A percentile compares a stretch with the other conserved stretches of the same genome.
Evolutionary conservation across 2,888 invertebrate genomes (phyloP).

Genomic region (Apeira syringaria): DNA sequence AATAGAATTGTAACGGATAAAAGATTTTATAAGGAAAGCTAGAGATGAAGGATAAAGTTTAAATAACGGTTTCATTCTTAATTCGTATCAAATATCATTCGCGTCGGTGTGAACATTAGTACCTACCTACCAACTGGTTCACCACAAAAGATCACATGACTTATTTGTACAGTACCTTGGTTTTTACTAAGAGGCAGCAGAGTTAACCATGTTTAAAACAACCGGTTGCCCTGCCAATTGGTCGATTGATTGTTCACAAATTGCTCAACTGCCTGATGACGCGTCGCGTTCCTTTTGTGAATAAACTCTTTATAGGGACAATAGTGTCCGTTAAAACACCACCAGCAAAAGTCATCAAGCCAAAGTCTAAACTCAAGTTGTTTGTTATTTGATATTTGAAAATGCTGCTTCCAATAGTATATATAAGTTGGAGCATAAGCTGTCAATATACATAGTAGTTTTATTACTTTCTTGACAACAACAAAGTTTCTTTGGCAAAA

Average conservation of each 20-base stretch:
- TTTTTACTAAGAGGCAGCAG: conserved; percentile 12
- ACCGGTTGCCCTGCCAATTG: conserved; percentile 10
- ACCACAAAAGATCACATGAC: conserved; percentile 42
- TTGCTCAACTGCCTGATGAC: conserved; percentile 14
- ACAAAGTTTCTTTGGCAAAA: conserved; percentile 9
- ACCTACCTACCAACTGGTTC: conserved; percentile 27
- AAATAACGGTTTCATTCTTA: conserved; percentile 33
- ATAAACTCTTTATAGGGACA: conserved; percentile 18
- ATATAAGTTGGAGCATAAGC: too few relatives aligned
- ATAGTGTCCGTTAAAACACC: conserved; percentile 17
- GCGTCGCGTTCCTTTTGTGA: conserved; percentile 12
- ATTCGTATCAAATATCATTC: conserved; percentile 31
- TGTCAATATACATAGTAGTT: too few relatives aligned
- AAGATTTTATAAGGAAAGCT: conserved; percentile 7
- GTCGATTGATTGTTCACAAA: conserved; percentile 21
- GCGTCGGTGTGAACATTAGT: conserved; percentile 6
- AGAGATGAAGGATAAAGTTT: conserved; percentile 16
- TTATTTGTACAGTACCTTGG: conserved; percentile 15
- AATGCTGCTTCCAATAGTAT: too few relatives aligned
- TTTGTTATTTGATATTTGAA: too few relatives aligned
- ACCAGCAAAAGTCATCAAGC: background rate
- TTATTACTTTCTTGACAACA: background rate
- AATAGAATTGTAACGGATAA: conserved; percentile 12
- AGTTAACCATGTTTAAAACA: conserved; percentile 13
- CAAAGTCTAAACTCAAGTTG: conserved; percentile 4